These are phyloP conservation scores for Deroplatys truncata DNA, from an alignment of 2,888 invertebrate species.

Conservation along the genomic window DNA sequence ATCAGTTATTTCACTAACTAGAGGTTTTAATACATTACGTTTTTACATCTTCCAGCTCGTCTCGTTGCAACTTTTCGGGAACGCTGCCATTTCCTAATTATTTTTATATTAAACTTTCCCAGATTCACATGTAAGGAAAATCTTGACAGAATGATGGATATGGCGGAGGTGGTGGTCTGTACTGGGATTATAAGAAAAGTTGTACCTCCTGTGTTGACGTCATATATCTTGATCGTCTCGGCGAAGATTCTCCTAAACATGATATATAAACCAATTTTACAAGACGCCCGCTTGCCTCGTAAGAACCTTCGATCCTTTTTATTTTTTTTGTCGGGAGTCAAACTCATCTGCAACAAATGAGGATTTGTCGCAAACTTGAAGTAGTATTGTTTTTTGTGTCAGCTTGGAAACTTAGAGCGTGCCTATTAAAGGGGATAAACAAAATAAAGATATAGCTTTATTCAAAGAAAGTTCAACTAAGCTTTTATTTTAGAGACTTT, in stretches of 20 bases:
- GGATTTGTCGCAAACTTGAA: not conserved
- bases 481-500: too few species aligned
- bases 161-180: not conserved
- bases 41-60: too few species aligned
- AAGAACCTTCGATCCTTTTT: not conserved
- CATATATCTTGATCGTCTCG: not conserved
- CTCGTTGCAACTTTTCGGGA: too few species aligned
- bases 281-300: not conserved
- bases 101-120: not conserved
- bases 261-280: not conserved
- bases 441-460: too few species aligned
- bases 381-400: not conserved
- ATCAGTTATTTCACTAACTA: too few species aligned
- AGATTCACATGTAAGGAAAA: not conserved
- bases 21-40: too few species aligned
- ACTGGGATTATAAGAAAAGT: not conserved
- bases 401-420: not conserved
- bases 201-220: not conserved
- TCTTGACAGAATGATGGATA: not conserved
- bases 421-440: too few species aligned
- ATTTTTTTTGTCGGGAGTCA: too few species aligned
- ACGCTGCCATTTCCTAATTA: too few species aligned
- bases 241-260: not conserved
- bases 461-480: too few species aligned
- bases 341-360: not conserved